Conservation (phyloP, 2,797 vertebrate species). For the Falco concolor region DNA sequence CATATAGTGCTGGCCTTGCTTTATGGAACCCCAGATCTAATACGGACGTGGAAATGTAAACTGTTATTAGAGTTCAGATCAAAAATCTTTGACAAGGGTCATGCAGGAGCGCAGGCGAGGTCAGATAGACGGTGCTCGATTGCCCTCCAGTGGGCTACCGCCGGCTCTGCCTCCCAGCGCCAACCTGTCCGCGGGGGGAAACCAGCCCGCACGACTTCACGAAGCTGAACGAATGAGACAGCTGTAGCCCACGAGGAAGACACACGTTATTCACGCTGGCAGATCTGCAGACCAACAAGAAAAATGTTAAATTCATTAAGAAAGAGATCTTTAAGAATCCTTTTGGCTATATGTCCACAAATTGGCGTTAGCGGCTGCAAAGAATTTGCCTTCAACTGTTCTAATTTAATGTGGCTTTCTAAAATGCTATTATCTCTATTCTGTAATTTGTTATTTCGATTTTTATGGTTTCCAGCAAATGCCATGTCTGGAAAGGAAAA, state of each 20-base stretch:
- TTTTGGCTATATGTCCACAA: neutral
- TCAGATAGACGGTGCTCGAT: constrained; percentile 55
- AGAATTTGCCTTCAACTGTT: constrained; percentile 37
- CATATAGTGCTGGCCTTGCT: constrained; percentile 16
- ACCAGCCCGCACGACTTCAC: neutral
- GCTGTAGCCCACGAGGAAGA: neutral
- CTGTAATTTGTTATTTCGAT: constrained; percentile 45
- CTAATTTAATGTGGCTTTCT: constrained; percentile 45
- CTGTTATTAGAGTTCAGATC: neutral
- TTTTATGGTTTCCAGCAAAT: constrained; percentile 47
- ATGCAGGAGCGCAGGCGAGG: neutral
- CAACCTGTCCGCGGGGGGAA: neutral
- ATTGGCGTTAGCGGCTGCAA: neutral
- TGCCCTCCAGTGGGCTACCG: constrained; percentile 76
- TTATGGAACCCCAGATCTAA: constrained; percentile 47
- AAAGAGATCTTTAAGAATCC: neutral
- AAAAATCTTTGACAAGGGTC: neutral
- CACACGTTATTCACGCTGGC: neutral
- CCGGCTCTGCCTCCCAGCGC: neutral
- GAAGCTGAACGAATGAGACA: neutral
- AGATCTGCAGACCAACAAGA: neutral
- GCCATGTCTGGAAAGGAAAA: constrained; percentile 20
- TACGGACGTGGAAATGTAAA: constrained; percentile 43
- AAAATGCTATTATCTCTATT: constrained; percentile 45
- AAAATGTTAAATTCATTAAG: constrained; percentile 19